Evolutionary conservation across 2,113 vertebrate genomes (phyloP), one percentile per base, ranked within the genome.

Genomic region (Saccopteryx leptura): DNA sequence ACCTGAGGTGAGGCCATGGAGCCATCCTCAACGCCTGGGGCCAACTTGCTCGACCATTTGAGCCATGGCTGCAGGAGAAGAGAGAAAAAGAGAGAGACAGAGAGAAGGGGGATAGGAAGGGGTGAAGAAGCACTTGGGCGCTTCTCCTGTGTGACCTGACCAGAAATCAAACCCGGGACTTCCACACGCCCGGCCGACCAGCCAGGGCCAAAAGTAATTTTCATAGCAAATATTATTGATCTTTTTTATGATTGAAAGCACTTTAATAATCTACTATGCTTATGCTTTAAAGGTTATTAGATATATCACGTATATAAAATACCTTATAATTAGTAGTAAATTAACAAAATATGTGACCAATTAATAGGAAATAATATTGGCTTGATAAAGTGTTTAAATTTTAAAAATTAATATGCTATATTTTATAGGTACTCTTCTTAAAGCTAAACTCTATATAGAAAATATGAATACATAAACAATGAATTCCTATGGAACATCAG

Each of bases 351-450:
- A 82, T 26, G 9, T 81, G 56, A 85, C 31, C 18, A 31, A 56
- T 21, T 86, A 92, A 54, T 50, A 90, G 63, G 54, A 68, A 85
- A 66, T 50, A 10, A 86, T 71, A 86, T 9, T 85, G 12, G 63
- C 68, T 26, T 75, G 23, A 31, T 50, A 92, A 86, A 82, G 12
- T 81, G 31, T 82, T 74, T 23, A 71, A 91, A 60, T 54, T 79
- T 48, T 5, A 48, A 71, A 72, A 66, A 6, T 52, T 52, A 92
- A 69, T 56, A 90, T 56, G 33, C 24, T 92, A 26, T 74, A 84
- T 89, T 94, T 94, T 72, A 31, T 65, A 88, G 48, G 28, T 71
- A 65, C 33, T 78, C 48, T 87, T 91, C 31, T 92, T 88, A 86
- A 92, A 88, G 15, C 48, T 93, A 87, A 82, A 82, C 81, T 71